Evolutionary conservation across 2,113 vertebrate species (phyloP).

Genomic region (Leptocoma aspasia): DNA sequence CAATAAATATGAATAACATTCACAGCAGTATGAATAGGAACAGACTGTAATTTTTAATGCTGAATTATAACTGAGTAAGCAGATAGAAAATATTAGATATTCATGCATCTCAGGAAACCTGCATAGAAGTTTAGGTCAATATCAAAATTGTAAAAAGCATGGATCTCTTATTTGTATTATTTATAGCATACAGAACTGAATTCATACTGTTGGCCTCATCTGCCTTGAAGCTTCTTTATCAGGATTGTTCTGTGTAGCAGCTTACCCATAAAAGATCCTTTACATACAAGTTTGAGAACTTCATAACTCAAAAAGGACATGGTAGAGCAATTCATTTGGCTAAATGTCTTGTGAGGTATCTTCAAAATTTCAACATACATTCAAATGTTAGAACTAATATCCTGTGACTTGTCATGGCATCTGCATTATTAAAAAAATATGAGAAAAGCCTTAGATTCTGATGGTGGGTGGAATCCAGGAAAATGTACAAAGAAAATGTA

Average conservation of each 20-base stretch:
- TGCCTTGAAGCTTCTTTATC: not conserved
- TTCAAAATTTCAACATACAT: not conserved
- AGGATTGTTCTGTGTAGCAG: not conserved
- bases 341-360: not conserved
- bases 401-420: not conserved
- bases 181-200: not conserved
- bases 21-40: not conserved
- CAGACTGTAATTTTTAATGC: not conserved
- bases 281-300: not conserved
- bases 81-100: not conserved
- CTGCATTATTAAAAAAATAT: not conserved
- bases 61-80: not conserved
- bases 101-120: not conserved
- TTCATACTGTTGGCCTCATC: not conserved
- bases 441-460: not conserved
- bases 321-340: not conserved
- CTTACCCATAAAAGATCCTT: not conserved
- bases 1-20: not conserved
- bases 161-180: not conserved
- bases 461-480: not conserved
- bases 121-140: not conserved
- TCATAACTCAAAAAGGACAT: not conserved
- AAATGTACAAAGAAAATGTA: not conserved
- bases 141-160: not conserved
- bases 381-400: constrained; percentile 11